Evolutionary conservation across 2,797 vertebrate genomes (phyloP), one percentile per base, ranked within the genome.

Genomic region (Coregonus ussuriensis): DNA sequence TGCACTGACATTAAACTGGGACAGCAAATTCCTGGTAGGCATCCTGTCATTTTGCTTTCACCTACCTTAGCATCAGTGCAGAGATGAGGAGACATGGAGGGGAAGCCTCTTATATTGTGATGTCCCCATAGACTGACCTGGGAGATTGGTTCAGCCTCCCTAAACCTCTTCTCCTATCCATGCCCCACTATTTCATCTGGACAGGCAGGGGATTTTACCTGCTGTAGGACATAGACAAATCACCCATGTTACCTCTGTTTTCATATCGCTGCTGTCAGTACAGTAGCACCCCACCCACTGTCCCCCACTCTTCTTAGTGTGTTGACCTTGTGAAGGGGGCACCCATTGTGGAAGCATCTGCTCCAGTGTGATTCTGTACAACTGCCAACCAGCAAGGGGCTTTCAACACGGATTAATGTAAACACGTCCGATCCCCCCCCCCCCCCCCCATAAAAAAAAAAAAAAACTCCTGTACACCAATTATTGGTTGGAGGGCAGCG

Each of bases 301-400:
- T 6, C 52, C n/a, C 72, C 21, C 37, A 2, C 41, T 66, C 80
- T 75, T 80, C 82, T 35, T 33, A 67, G 75, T 75, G 81, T 77
- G 69, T 9, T 77, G 59, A 72, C 76, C 71, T 77, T 77, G 71
- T 65, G 41, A 73, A 21, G 14, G 63, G 31, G 56, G 16, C 63
- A 52, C 72, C 71, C 73, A 71, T 56, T 52, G 69, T 77, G 69
- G 59, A 83, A 79, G 79, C 29, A 37, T 82, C 79, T 81, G 54
- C 53, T 79, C 77, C 52, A 52, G 11, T 79, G 79, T 56, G n/a
- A 66, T 63, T 74, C 70, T 79, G 79, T 47, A 29, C 56, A 21
- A 16, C 62, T 33, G 59, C 74, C 75, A 63, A 54, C 73, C 33
- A 15, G 51, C 14, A 1, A 31, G 62, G 16, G 31, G 37, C 79